These are phyloP conservation scores for Periophthalmus modestus DNA, from an alignment of 2,113 vertebrate species.

Conservation along the genomic window DNA sequence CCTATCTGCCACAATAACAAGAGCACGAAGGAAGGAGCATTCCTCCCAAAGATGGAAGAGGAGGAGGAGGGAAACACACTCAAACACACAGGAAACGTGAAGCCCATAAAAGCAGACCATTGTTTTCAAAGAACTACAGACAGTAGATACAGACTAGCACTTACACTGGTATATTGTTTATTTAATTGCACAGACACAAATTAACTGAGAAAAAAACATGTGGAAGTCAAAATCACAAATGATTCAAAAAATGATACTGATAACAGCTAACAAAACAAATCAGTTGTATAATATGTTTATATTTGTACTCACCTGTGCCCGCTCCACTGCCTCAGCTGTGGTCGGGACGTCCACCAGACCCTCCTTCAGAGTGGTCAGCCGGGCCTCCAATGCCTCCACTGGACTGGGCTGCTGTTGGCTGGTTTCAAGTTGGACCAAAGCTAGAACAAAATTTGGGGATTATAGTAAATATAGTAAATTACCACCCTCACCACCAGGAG, in stretches of 20 bases:
- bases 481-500: conserved; percentile 41
- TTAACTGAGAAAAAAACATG: not conserved
- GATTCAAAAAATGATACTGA: not conserved
- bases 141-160: conserved; percentile 23
- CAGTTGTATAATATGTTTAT: not conserved
- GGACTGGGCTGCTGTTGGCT: conserved; percentile 44
- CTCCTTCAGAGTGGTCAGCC: conserved; percentile 61
- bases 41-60: conserved; percentile 53
- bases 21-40: conserved; percentile 52
- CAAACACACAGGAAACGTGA: conserved; percentile 31
- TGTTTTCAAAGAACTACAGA: conserved; percentile 32
- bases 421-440: conserved; percentile 59
- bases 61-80: conserved; percentile 22
- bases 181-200: conserved; percentile 7
- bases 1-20: conserved; percentile 67
- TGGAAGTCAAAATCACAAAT: not conserved
- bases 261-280: not conserved
- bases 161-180: conserved; percentile 21
- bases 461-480: not conserved
- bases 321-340: conserved; percentile 77
- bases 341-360: conserved; percentile 72
- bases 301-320: conserved; percentile 67
- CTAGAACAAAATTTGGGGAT: conserved; percentile 53
- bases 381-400: conserved; percentile 75
- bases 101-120: conserved; percentile 54